A percentile compares a stretch with the other conserved stretches of the same genome.
phyloP scores from a whole-genome alignment of 2,797 vertebrate genomes.

The Harpagifer antarcticus region DNA sequence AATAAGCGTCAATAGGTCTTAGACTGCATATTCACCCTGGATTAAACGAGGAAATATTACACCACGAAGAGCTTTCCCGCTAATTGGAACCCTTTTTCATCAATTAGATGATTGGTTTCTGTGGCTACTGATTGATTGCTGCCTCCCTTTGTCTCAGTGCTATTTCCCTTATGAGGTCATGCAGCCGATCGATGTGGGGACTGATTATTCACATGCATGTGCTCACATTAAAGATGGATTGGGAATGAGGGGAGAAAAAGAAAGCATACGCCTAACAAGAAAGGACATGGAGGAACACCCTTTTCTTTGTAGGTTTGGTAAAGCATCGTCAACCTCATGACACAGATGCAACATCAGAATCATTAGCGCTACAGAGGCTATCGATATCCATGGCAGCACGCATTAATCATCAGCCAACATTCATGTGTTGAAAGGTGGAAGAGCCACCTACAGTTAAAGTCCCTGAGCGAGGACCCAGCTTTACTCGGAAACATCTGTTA shows the following conservation, averaged over 20 bases:
- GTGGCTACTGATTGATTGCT: constrained; percentile 74
- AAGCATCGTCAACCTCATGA: constrained; percentile 23
- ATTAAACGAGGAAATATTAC: constrained; percentile 51
- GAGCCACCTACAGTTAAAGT: constrained; percentile 49
- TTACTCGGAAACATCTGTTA: constrained; percentile 8
- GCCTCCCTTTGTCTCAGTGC: constrained; percentile 55
- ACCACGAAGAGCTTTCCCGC: constrained; percentile 65
- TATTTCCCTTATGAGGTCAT: constrained; percentile 57
- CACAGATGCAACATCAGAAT: constrained; percentile 44
- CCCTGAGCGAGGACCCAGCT: constrained; percentile 11
- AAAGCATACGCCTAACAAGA: constrained; percentile 20
- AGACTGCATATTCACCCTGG: constrained; percentile 24
- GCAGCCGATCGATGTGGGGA: constrained; percentile 70
- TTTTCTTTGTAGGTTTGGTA: constrained; percentile 37
- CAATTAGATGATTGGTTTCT: constrained; percentile 77
- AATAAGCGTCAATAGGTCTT: constrained; percentile 32
- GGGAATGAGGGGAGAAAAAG: neutral
- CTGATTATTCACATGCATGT: constrained; percentile 76
- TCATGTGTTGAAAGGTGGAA: constrained; percentile 47
- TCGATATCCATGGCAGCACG: constrained; percentile 48
- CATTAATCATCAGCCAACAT: constrained; percentile 65
- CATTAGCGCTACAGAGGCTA: constrained; percentile 49
- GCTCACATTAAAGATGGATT: constrained; percentile 64
- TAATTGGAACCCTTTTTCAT: constrained; percentile 77
- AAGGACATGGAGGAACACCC: constrained; percentile 17